Conservation (phyloP, 2,113 vertebrate genomes). For the Sander lucioperca region DNA sequence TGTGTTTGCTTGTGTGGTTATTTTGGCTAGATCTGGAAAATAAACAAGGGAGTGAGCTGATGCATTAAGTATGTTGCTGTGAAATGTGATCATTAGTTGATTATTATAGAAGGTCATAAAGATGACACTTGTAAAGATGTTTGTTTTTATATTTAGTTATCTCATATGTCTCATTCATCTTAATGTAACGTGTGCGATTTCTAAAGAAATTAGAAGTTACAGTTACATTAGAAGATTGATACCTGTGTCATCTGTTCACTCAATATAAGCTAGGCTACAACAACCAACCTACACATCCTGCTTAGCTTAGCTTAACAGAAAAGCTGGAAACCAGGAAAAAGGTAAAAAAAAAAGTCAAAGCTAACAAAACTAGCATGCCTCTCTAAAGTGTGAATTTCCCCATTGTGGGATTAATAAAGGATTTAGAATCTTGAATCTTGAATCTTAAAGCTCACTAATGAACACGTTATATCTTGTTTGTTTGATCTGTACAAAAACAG, state of each 20-base stretch:
- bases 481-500: no score
- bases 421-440: no score
- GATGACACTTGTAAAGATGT: not conserved
- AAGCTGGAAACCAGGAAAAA: not conserved
- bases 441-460: no score
- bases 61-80: conserved; percentile 2
- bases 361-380: no score
- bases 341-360: not conserved
- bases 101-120: not conserved
- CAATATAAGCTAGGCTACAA: not conserved
- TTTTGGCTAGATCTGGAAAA: conserved; percentile 18
- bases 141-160: not conserved
- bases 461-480: no score
- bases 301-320: not conserved
- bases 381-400: no score
- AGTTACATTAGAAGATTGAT: not conserved
- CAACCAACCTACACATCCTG: no score
- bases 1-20: not conserved
- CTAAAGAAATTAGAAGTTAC: no score
- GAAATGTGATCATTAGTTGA: conserved; percentile 13
- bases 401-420: no score
- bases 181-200: not conserved
- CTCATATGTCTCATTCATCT: not conserved
- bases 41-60: conserved; percentile 15
- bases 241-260: not conserved